Base-by-base conservation (phyloP, 2,113 vertebrate species). In the Coracopsis vasa region DNA sequence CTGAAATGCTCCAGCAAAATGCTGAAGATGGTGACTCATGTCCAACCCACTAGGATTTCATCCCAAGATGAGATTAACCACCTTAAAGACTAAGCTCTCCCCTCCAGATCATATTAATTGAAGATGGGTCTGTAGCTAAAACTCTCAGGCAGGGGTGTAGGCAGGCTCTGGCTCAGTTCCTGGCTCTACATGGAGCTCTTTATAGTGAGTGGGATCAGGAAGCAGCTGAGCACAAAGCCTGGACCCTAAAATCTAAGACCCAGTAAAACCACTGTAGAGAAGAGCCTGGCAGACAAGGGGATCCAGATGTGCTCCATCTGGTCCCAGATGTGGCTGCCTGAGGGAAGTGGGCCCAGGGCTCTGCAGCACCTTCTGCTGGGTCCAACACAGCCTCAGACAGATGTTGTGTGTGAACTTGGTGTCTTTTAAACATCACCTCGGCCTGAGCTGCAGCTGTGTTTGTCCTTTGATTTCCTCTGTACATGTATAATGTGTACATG, bases 401-500 rank as follows among this genome's bases (percentile, higher is more conserved):
- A 51, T 64, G 74, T 21, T 6, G 0, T 72, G 28, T 45, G 13
- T 39, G 37, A 21, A 39, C 21, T 28, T 33, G 8, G 9, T 56
- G 37, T n/a, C 50, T 62, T 73, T 51, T 53, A 74, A 83, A 23
- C 61, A 24, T 54, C 65, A 27, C 4, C 23, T 51, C 47, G 39
- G 24, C 39, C 31, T 18, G 20, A 42, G 20, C 23, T 80, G 25
- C 35, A 15, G 17, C 23, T 85, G 6, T 14, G 29, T 39, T 78
- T 81, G 45, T 50, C 39, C 23, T 81, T 29, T 27, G 1, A 19
- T 64, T 81, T 67, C 47, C 33, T 74, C 35, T 29, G 1, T 0
- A 0, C 0, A 0, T 8, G 10, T 39, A 10, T 5, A 62, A 17
- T 6, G 7, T 29, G 54, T 37, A 19, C 0, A 0, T 12, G 28